These are phyloP conservation scores for Nephrotoma appendiculata DNA, from an alignment of 2,888 invertebrate species.

Conservation along the genomic window DNA sequence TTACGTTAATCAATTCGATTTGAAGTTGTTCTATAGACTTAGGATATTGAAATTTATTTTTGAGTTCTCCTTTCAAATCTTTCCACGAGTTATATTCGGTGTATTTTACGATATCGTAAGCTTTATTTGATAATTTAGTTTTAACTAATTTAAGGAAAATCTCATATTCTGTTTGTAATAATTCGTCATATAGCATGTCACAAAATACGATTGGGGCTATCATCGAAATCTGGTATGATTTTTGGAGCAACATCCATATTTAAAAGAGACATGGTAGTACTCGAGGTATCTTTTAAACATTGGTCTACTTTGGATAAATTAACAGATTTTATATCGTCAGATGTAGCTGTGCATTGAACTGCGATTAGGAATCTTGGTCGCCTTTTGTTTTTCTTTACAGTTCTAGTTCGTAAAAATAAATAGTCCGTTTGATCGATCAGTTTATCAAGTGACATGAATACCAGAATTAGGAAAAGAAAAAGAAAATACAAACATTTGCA, in stretches of 20 bases:
- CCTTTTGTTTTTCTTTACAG: not conserved
- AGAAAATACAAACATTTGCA: not conserved
- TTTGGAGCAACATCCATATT: not conserved
- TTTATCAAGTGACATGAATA: not conserved
- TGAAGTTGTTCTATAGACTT: too few relatives aligned
- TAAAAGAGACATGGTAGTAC: not conserved
- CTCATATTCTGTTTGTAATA: too few relatives aligned
- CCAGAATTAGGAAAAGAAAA: not conserved
- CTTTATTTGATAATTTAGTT: too few relatives aligned
- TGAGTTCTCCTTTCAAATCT: too few relatives aligned
- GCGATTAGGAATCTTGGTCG: not conserved
- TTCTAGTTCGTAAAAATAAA: not conserved
- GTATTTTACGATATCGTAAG: too few relatives aligned
- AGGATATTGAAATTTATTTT: too few relatives aligned
- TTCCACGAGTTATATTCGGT: too few relatives aligned
- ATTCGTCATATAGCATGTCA: too few relatives aligned
- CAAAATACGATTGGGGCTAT: too few relatives aligned
- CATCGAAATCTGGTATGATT: too few relatives aligned
- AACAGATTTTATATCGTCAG: not conserved
- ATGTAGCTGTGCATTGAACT: not conserved
- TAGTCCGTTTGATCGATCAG: not conserved
- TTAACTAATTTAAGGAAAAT: too few relatives aligned
- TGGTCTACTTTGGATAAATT: not conserved
- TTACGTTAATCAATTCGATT: too few relatives aligned
- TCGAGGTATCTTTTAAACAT: not conserved